These are phyloP conservation scores for Bombus waltoni DNA, from an alignment of 1,140 invertebrate genomes.

Conservation along the genomic window DNA sequence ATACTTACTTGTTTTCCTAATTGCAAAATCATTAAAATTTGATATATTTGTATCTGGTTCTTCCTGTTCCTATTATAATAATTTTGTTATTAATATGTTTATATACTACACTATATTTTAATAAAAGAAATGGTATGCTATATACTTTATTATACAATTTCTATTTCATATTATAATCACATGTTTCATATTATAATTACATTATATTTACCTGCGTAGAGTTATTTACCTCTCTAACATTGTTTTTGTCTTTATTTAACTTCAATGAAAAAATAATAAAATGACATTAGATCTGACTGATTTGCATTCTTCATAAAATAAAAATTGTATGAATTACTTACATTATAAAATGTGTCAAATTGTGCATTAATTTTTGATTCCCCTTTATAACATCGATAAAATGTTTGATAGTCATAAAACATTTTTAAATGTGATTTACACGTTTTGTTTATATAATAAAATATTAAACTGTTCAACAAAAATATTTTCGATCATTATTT, in stretches of 20 bases:
- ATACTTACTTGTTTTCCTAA: background rate
- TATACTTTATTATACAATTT: background rate
- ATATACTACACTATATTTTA: background rate
- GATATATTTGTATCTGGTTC: rapidly evolving
- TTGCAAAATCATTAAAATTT: background rate
- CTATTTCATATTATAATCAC: no score
- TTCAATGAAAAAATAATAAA: background rate
- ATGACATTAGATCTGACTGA: background rate
- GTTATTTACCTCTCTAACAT: background rate
- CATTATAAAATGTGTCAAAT: background rate
- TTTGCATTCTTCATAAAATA: background rate
- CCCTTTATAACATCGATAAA: background rate
- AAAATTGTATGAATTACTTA: background rate
- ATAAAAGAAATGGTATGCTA: no score
- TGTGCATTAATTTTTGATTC: background rate
- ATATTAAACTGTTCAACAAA: constrained; percentile 5
- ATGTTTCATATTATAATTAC: background rate
- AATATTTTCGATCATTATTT: background rate
- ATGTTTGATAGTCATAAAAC: background rate
- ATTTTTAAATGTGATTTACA: background rate
- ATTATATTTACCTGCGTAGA: background rate
- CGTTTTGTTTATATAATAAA: background rate
- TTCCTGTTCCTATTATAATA: background rate
- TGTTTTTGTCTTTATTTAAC: no score
- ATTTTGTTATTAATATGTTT: background rate